These are phyloP conservation scores for Heliconius aoede DNA, from an alignment of 2,888 invertebrate genomes.

Conservation along the genomic window DNA sequence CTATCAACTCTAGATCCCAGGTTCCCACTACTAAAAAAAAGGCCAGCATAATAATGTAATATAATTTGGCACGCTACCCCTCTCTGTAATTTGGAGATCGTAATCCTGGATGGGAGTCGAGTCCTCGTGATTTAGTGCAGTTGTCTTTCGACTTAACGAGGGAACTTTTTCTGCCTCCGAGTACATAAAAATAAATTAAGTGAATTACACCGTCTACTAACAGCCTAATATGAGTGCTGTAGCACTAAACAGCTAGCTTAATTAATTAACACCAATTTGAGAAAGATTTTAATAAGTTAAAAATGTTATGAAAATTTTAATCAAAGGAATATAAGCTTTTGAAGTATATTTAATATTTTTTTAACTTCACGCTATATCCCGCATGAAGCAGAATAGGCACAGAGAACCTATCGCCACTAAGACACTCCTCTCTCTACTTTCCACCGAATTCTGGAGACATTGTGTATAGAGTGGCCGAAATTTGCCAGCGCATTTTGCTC, in stretches of 20 bases:
- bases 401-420: too few species aligned
- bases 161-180: slow-evolving; percentile 69
- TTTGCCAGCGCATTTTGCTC: too few species aligned
- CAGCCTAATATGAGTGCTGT: slow-evolving; percentile 38
- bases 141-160: slow-evolving; percentile 75
- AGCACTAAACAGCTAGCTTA: not conserved
- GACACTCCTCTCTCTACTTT: too few species aligned
- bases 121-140: slow-evolving; percentile 72
- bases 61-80: slow-evolving; percentile 56
- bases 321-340: not conserved
- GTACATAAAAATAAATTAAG: slow-evolving; percentile 70
- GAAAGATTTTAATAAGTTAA: not conserved
- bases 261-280: not conserved
- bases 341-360: too few species aligned
- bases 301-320: not conserved
- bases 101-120: slow-evolving; percentile 69
- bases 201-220: slow-evolving; percentile 61
- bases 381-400: too few species aligned
- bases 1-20: too few species aligned
- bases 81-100: slow-evolving; percentile 72
- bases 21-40: too few species aligned
- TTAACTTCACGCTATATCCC: too few species aligned
- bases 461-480: too few species aligned
- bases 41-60: slow-evolving; percentile 51
- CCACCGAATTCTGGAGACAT: too few species aligned